These are phyloP conservation scores for Helicolenus hilgendorfi DNA, from an alignment of 2,797 vertebrate genomes.

Conservation along the genomic window DNA sequence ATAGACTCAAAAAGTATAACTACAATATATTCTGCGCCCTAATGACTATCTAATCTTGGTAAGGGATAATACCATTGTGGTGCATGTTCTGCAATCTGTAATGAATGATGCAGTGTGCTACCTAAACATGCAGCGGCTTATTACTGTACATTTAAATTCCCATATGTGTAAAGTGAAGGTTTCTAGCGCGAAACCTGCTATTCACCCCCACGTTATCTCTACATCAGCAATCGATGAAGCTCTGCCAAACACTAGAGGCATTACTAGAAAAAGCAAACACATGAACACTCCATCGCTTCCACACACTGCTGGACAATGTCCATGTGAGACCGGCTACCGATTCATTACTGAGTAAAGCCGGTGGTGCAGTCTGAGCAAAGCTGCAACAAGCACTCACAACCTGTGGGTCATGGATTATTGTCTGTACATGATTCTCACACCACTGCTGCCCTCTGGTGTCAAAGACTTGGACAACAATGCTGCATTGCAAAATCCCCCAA, in stretches of 20 bases:
- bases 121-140: neutral
- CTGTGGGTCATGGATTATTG: neutral
- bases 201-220: neutral
- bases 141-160: neutral
- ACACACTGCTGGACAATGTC: neutral
- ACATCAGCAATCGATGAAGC: neutral
- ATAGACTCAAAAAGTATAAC: neutral
- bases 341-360: conserved; percentile 40
- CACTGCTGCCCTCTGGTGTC: conserved; percentile 77
- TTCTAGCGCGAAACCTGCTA: neutral
- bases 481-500: neutral
- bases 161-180: neutral
- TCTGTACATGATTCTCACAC: neutral
- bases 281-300: neutral
- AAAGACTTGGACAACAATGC: conserved; percentile 22
- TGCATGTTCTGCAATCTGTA: neutral
- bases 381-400: conserved; percentile 4
- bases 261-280: conserved; percentile 5
- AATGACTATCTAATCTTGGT: neutral
- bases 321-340: conserved; percentile 38
- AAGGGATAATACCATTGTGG: neutral
- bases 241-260: neutral
- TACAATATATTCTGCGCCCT: neutral
- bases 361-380: conserved; percentile 19
- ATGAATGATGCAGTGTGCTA: neutral